Percentiles rank a stretch among this genome's conserved stretches.
These are phyloP conservation scores for Nesogale talazaci DNA, from an alignment of 2,113 vertebrate species.

Conservation along the genomic window DNA sequence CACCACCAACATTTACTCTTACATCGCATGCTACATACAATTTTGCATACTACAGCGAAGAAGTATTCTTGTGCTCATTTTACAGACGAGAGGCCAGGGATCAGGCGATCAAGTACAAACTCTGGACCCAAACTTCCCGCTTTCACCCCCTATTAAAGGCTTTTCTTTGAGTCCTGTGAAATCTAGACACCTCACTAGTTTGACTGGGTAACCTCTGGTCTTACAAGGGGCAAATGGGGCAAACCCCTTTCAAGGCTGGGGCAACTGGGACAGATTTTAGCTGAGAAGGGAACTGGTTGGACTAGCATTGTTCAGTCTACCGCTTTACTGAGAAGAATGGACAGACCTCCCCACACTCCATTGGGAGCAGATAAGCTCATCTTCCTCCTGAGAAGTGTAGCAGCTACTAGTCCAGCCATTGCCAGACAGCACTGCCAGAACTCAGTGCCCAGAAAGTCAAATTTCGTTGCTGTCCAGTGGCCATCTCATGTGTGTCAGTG, in stretches of 20 bases:
- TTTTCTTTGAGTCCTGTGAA: neutral
- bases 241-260: neutral
- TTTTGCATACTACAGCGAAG: neutral
- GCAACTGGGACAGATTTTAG: neutral
- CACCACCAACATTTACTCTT: too few species aligned
- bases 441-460: neutral
- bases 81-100: neutral
- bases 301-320: neutral
- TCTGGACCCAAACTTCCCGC: neutral
- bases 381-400: too few species aligned
- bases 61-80: neutral
- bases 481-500: neutral
- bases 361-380: too few species aligned
- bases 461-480: too few species aligned
- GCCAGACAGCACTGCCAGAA: too few species aligned
- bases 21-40: too few species aligned
- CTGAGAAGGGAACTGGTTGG: conserved; percentile 10
- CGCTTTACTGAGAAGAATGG: conserved; percentile 9
- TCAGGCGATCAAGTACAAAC: neutral
- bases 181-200: neutral
- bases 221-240: conserved; percentile 3
- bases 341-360: neutral
- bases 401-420: too few species aligned
- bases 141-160: neutral
- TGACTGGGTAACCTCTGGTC: neutral